phyloP scores from a whole-genome alignment of 2,888 invertebrate species.

The Idaea straminata region DNA sequence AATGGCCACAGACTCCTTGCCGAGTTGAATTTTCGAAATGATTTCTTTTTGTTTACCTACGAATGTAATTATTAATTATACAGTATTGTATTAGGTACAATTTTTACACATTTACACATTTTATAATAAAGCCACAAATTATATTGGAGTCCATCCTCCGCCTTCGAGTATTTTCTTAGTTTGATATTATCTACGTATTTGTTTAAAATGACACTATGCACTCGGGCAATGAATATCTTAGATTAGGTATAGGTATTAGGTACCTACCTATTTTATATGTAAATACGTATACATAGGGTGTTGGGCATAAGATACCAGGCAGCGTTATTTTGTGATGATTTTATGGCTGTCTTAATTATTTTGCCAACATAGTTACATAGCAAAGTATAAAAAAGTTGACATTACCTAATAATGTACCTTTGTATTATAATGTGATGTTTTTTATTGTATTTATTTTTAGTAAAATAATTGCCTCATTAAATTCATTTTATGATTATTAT shows the following conservation, averaged over 20 bases:
- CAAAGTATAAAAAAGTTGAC: background rate
- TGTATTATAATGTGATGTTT: slow-evolving; percentile 27
- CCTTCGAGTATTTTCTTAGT: background rate
- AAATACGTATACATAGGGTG: background rate
- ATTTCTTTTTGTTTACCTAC: no score
- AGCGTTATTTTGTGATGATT: slow-evolving; percentile 40
- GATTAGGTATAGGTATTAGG: background rate
- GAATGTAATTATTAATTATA: background rate
- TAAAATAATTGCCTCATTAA: slow-evolving; percentile 25
- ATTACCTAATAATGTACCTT: slow-evolving; percentile 12
- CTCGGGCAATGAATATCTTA: background rate
- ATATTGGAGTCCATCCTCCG: background rate
- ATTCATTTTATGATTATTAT: slow-evolving; percentile 21
- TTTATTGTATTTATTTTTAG: slow-evolving; percentile 30
- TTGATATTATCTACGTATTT: background rate
- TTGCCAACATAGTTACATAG: slow-evolving; percentile 26
- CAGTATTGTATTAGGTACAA: background rate
- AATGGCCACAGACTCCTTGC: no score
- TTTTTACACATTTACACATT: background rate
- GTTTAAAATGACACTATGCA: no score
- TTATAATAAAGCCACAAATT: background rate
- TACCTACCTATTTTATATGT: background rate
- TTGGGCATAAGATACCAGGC: slow-evolving; percentile 35
- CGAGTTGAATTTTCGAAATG: no score
- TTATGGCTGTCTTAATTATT: slow-evolving; percentile 40